A percentile compares a stretch with the other conserved stretches of the same genome.
Evolutionary conservation across 2,113 vertebrate species (phyloP).

Genomic region (Colaptes auratus): DNA sequence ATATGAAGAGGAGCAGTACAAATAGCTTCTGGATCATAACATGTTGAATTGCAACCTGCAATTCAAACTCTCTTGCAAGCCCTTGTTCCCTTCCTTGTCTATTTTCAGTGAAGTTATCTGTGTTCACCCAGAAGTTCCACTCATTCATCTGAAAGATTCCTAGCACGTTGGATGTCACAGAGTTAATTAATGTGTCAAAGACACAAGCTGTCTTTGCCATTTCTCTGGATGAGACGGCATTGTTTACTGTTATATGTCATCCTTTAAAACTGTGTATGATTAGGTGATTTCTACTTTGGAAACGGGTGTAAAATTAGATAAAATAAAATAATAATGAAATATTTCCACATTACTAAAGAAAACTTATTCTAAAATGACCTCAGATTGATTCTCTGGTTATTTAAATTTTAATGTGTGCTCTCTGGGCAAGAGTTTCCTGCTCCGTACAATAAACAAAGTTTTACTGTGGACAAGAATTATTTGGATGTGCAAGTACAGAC

Average conservation of each 20-base stretch:
- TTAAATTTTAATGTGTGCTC: not conserved
- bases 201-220: accelerated
- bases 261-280: not conserved
- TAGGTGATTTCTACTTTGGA: not conserved
- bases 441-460: not conserved
- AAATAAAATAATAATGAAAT: not conserved
- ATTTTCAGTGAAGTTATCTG: not conserved
- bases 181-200: not conserved
- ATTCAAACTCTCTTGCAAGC: not conserved
- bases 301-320: not conserved
- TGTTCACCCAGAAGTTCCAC: not conserved
- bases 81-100: not conserved
- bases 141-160: not conserved
- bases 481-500: not conserved
- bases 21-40: not conserved
- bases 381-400: not conserved
- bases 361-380: not conserved
- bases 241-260: not conserved
- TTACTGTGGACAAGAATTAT: not conserved
- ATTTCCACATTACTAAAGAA: not conserved
- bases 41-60: not conserved
- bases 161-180: not conserved
- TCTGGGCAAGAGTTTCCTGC: not conserved
- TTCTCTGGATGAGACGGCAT: not conserved
- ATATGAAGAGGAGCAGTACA: not conserved